phyloP scores from a whole-genome alignment of 30 jellyfish, hydroid and myxozoan species.

The Morbakka virulenta region DNA sequence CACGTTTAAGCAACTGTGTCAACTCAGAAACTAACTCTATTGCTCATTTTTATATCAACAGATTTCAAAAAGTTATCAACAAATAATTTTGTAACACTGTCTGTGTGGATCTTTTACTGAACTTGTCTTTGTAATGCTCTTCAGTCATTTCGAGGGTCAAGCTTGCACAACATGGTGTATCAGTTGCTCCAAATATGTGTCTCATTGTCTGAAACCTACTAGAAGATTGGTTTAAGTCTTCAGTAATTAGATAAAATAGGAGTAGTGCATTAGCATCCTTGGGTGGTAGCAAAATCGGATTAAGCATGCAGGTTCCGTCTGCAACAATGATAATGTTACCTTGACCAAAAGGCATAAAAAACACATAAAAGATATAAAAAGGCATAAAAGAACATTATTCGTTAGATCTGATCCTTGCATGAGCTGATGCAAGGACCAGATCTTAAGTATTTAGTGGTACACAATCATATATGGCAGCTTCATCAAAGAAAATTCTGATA shows the following conservation, averaged over 20 bases:
- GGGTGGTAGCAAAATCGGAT: conserved; percentile 47
- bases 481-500: conserved; percentile 56
- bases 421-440: too few relatives aligned
- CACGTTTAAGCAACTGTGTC: too few relatives aligned
- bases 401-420: conserved; percentile 81
- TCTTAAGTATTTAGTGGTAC: conserved; percentile 48
- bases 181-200: background rate
- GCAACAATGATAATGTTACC: conserved; percentile 50
- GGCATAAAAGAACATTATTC: too few relatives aligned
- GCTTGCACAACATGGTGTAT: background rate
- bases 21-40: too few relatives aligned
- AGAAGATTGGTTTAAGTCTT: background rate
- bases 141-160: background rate
- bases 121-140: background rate
- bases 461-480: conserved; percentile 59
- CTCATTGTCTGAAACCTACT: background rate
- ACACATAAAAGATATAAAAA: conserved; percentile 38
- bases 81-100: background rate
- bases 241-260: background rate
- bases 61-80: too few relatives aligned
- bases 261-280: conserved; percentile 16
- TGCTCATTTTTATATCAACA: too few relatives aligned
- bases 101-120: background rate
- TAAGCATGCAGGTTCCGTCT: conserved; percentile 63
- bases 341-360: conserved; percentile 51